Base-by-base conservation (phyloP, 2,888 invertebrate species). In the Nomada flava region DNA sequence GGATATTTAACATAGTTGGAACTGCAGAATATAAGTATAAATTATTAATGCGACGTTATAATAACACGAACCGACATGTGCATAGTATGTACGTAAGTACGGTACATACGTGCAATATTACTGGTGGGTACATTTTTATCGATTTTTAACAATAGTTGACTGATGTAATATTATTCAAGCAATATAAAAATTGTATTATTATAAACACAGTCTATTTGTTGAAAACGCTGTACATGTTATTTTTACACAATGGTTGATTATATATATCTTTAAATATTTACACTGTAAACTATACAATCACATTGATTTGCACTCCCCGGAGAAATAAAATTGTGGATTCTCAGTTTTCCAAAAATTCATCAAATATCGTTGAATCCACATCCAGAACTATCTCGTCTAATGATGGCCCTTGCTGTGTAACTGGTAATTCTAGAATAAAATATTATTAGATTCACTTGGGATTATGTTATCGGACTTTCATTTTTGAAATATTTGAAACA, bases 361-460 rank as follows among this genome's bases (percentile, higher is more conserved):
- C 95, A 73, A 96, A 94, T 77, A 95, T 96, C 79, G 95, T 94
- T n/a, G 94, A 93, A 91, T 96, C 95, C 74, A 93, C 91, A 86
- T 96, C 96, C 69, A 96, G 90, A 81, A 95, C 95, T 82, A 96
- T 95, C 90, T 96, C 96, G 89, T 96, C 96, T 76, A 96, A 92
- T 73, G 95, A 94, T 79, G 94, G 94, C 20, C 94, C 94, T 65
- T 92, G 89, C 67, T 90, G 89, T 10, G 90, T 76, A 29, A 87
- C 89, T 65, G 88, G 82, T 77, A 89, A 82, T 86, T 92, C 93
- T 93, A 84, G 44, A 89, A 90, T 57, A 29, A 62, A 71, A 63
- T 7, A 47, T 50, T 0, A 26, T 4, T 47, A 20, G 0, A 26
- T 23, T 2, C 18, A 53, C 36, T 47, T 15, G 9, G 20, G 10